These are phyloP conservation scores for Tenodera sinensis DNA, from an alignment of 2,888 invertebrate genomes.

Conservation along the genomic window DNA sequence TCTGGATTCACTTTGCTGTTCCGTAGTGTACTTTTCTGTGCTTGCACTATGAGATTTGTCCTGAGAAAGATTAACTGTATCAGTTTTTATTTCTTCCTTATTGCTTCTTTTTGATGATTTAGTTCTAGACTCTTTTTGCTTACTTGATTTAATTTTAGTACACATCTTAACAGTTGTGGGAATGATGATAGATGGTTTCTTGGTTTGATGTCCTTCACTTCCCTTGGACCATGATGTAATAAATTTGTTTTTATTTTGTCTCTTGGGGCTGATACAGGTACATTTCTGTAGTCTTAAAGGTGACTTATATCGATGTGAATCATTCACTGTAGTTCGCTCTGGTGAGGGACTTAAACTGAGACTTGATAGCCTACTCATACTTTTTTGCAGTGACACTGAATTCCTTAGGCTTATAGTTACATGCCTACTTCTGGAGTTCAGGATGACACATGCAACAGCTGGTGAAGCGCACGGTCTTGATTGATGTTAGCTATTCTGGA, in stretches of 20 bases:
- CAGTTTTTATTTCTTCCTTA: not conserved
- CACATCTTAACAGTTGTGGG: not conserved
- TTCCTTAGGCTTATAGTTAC: not conserved
- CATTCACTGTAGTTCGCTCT: constrained; percentile 8
- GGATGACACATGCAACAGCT: not conserved
- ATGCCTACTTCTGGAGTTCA: not conserved
- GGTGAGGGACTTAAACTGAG: constrained; percentile 28
- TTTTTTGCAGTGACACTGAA: not conserved
- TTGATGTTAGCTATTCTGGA: not conserved
- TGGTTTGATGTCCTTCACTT: not conserved
- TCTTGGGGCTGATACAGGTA: not conserved
- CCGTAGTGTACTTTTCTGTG: not conserved
- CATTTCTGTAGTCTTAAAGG: not conserved
- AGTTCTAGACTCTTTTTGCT: not conserved
- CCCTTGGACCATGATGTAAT: not conserved
- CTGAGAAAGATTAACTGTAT: not conserved
- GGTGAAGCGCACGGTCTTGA: not conserved
- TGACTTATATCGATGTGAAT: constrained; percentile 12
- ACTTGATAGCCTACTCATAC: constrained; percentile 3
- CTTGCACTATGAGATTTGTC: not conserved
- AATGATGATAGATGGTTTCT: not conserved
- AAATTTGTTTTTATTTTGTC: not conserved
- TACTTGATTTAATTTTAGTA: not conserved
- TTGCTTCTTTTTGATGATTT: not conserved
- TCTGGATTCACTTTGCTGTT: not conserved